Conservation (phyloP, 1,140 invertebrate species). For the Atta texana region DNA sequence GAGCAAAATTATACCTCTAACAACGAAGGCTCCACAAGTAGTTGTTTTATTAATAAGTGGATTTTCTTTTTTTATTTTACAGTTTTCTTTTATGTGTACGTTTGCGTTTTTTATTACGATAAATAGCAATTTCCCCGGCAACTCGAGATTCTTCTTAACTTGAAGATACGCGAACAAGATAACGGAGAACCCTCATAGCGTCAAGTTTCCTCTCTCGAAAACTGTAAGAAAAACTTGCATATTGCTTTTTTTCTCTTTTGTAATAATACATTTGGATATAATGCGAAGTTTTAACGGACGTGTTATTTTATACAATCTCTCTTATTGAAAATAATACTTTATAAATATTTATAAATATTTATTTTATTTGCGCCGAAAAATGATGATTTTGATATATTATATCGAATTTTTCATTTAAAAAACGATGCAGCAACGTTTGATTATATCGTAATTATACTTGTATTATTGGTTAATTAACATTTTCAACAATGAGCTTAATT, state of each 20-base stretch:
- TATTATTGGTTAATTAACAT: constrained; percentile 11
- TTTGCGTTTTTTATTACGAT: constrained; percentile 42
- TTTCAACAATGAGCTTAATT: constrained; percentile 12
- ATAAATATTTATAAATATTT: not conserved
- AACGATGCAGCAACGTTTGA: not conserved
- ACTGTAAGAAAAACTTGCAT: constrained; percentile 2
- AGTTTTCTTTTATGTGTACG: not conserved
- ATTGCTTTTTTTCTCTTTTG: constrained; percentile 9
- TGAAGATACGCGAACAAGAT: constrained; percentile 19
- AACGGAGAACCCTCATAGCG: constrained; percentile 13
- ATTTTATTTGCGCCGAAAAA: not conserved
- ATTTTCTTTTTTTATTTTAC: not conserved
- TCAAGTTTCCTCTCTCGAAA: constrained; percentile 28
- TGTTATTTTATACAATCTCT: constrained; percentile 8
- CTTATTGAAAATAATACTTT: not conserved
- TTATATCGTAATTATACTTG: not conserved
- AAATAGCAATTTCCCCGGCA: constrained; percentile 37
- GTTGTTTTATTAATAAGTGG: not conserved
- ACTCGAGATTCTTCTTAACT: constrained; percentile 49
- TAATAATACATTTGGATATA: constrained; percentile 15
- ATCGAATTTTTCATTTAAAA: constrained; percentile 1
- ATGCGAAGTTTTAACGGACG: constrained; percentile 8
- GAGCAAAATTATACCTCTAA: not conserved
- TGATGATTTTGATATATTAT: not conserved
- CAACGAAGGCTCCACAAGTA: not conserved